Base-by-base conservation (phyloP, 1,140 invertebrate species). In the Drosophila littoralis region DNA sequence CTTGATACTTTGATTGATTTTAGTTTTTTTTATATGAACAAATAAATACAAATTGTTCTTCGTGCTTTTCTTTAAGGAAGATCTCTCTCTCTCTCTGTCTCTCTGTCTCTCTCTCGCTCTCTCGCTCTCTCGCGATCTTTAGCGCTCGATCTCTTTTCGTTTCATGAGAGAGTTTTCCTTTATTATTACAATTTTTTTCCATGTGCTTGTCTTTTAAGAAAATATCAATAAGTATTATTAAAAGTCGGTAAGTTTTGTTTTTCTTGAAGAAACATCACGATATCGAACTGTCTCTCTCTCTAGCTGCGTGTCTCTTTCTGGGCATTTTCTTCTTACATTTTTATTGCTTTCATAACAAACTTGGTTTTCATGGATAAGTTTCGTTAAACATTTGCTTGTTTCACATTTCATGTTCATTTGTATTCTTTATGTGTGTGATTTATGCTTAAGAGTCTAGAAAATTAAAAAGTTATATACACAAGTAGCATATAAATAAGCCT, bases 211-310 rank as follows among this genome's bases (percentile, higher is more conserved):
- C 9, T 38, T 9, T 38, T 10, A 8, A 15, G 8, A 42, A 33
- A 40, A 36, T 35, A 46, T 10, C 46, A 35, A 15, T 45, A 28
- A 45, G 35, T 35, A 59, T 28, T 28, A 28, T 28, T 28, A 28
- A 46, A 59, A 46, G 3, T 28, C 54, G 22, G 7, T 54, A 22
- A 15, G 7, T 43, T 52, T 36, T 46, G n/a, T 32, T 58, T 59
- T 68, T 73, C 64, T 73, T 73, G 17, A 59, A 68, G 55, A 73
- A 73, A 68, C 40, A 73, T 73, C 55, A 68, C 64, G 40, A 54
- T 67, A 10, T 45, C 15, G 22, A 32, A 13, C 40, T 55, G 35
- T 64, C 35, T 51, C 15, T 63, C 50, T 10, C 6, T 46, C 6
- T 45, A 6, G 42, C 42, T 42, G 17, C 17, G 4, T 22, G 4